These are phyloP conservation scores for Ardeotis arabs DNA, from an alignment of 2,113 vertebrate genomes.

Conservation along the genomic window DNA sequence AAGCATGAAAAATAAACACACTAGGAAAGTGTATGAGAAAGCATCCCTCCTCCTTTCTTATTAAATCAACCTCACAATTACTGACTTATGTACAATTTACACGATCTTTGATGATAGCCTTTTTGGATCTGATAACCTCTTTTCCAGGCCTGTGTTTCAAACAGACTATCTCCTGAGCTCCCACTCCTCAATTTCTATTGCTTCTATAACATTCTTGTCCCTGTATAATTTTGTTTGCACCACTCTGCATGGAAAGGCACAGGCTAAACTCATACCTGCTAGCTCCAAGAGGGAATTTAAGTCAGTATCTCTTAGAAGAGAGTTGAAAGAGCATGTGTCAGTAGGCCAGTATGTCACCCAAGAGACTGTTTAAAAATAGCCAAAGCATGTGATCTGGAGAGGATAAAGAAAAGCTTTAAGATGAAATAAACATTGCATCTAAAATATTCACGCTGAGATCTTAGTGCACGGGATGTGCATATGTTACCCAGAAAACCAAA, in stretches of 20 bases:
- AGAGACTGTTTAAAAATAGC: slow-evolving; percentile 57
- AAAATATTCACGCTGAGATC: slow-evolving; percentile 41
- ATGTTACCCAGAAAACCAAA: slow-evolving; percentile 56
- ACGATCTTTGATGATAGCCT: neutral
- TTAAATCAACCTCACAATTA: neutral
- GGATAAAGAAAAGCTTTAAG: slow-evolving; percentile 62
- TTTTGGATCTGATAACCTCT: neutral
- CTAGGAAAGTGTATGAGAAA: neutral
- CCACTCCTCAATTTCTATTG: neutral
- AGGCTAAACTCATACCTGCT: neutral
- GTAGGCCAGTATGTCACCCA: slow-evolving; percentile 42
- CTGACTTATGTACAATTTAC: neutral
- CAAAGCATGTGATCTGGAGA: slow-evolving; percentile 29
- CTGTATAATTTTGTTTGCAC: neutral
- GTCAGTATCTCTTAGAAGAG: neutral
- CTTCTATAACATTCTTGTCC: neutral
- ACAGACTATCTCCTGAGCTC: neutral
- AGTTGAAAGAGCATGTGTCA: slow-evolving; percentile 24
- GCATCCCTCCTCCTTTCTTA: neutral
- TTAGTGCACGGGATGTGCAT: slow-evolving; percentile 45
- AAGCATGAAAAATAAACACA: neutral
- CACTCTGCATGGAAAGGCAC: neutral
- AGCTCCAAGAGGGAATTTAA: slow-evolving; percentile 4
- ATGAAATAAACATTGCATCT: slow-evolving; percentile 60
- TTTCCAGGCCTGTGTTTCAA: neutral